These are phyloP conservation scores for Lytechinus variegatus DNA, from an alignment of 35 echinoderm and acorn worm genomes.

Conservation along the genomic window DNA sequence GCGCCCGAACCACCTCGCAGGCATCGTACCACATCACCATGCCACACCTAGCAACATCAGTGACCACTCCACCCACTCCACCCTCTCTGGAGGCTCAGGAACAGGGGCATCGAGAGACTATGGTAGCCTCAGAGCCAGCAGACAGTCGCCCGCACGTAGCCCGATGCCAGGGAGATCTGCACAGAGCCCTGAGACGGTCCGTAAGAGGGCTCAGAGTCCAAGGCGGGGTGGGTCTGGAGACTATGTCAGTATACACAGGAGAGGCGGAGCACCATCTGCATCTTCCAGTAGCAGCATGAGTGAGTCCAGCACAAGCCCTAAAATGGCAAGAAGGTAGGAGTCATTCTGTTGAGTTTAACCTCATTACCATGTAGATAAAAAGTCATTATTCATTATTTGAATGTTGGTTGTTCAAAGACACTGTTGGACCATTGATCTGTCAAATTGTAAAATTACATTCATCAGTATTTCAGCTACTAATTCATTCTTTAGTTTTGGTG, in stretches of 20 bases:
- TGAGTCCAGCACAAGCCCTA: constrained; percentile 83
- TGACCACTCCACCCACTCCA: constrained; percentile 72
- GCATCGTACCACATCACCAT: constrained; percentile 38
- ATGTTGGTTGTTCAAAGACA: no score
- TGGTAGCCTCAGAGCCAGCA: constrained; percentile 39
- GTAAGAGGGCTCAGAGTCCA: constrained; percentile 59
- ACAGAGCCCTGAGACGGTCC: constrained; percentile 26
- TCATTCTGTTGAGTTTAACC: neutral
- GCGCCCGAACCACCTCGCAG: constrained; percentile 29
- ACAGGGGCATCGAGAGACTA: constrained; percentile 6
- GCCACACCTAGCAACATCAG: constrained; percentile 80
- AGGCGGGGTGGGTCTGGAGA: constrained; percentile 8
- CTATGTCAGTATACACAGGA: neutral
- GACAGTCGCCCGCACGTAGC: constrained; percentile 51
- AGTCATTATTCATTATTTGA: no score
- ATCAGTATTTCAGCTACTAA: neutral
- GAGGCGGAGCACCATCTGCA: constrained; percentile 66
- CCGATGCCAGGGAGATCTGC: constrained; percentile 42
- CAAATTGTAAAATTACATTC: neutral
- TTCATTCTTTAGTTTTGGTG: neutral
- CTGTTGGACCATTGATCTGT: no score
- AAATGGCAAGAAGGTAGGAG: constrained; percentile 66
- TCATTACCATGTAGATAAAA: neutral
- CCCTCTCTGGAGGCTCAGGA: constrained; percentile 47
- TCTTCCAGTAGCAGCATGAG: constrained; percentile 91